Conservation (phyloP, 2,797 vertebrate species). For the Microcaecilia unicolor region DNA sequence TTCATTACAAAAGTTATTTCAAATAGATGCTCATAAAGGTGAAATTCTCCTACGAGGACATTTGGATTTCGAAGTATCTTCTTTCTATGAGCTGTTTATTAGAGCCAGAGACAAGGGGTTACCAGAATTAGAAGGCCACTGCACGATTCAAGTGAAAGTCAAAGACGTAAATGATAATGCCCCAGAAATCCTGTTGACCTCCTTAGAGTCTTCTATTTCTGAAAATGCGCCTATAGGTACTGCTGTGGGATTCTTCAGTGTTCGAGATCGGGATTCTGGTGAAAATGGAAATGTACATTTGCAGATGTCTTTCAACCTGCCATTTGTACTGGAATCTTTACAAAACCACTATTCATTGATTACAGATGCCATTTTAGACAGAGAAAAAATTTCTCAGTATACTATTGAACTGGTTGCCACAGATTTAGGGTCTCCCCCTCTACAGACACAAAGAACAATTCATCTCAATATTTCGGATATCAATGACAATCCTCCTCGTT, state of each 20-base stretch:
- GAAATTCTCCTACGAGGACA: slow-evolving; percentile 74
- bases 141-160: slow-evolving; percentile 82
- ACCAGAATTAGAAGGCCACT: slow-evolving; percentile 87
- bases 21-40: slow-evolving; percentile 71
- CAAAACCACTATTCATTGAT: slow-evolving; percentile 81
- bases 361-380: slow-evolving; percentile 69
- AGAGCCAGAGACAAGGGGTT: slow-evolving; percentile 81
- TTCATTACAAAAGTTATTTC: slow-evolving; percentile 63
- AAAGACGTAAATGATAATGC: slow-evolving; percentile 83
- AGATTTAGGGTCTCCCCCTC: slow-evolving; percentile 76
- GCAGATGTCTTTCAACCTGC: slow-evolving; percentile 62
- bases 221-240: slow-evolving; percentile 76
- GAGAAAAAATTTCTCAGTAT: slow-evolving; percentile 72
- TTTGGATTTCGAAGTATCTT: slow-evolving; percentile 81
- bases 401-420: slow-evolving; percentile 68
- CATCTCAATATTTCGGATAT: slow-evolving; percentile 83
- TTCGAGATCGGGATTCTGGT: slow-evolving; percentile 77
- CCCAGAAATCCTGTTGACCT: slow-evolving; percentile 79
- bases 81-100: slow-evolving; percentile 77
- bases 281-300: slow-evolving; percentile 75
- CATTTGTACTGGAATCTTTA: slow-evolving; percentile 75
- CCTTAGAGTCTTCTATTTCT: slow-evolving; percentile 69
- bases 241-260: slow-evolving; percentile 79
- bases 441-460: slow-evolving; percentile 68
- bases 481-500: slow-evolving; percentile 85